These are phyloP conservation scores for Apodemia mormo DNA, from an alignment of 2,888 invertebrate genomes.

Conservation along the genomic window DNA sequence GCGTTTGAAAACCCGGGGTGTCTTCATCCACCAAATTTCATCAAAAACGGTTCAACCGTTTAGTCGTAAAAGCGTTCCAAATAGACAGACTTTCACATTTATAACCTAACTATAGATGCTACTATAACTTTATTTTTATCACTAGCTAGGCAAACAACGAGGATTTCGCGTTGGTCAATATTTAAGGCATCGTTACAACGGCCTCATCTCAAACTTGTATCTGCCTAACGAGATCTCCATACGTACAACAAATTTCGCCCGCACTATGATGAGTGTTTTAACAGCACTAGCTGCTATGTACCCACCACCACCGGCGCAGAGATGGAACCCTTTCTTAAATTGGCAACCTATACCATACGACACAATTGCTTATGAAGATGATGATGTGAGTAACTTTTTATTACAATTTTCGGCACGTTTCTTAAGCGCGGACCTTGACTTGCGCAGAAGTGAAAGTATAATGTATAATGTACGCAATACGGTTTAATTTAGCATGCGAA, in stretches of 20 bases:
- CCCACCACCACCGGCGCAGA: constrained; percentile 78
- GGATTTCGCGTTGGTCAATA: constrained; percentile 14
- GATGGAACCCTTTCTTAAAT: constrained; percentile 77
- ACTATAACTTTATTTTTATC: neutral
- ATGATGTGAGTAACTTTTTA: constrained; percentile 62
- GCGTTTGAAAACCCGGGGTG: too few relatives aligned
- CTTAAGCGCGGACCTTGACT: too few relatives aligned
- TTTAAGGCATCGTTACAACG: constrained; percentile 58
- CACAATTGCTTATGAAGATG: constrained; percentile 46
- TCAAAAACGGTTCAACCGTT: too few relatives aligned
- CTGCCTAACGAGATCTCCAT: constrained; percentile 68
- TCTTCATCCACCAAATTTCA: too few relatives aligned
- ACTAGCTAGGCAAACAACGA: constrained; percentile 19
- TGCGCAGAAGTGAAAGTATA: too few relatives aligned
- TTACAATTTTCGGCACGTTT: too few relatives aligned
- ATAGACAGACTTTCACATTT: too few relatives aligned
- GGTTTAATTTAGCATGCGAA: too few relatives aligned
- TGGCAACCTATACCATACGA: constrained; percentile 86
- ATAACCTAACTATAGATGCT: too few relatives aligned
- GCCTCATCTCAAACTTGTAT: constrained; percentile 66
- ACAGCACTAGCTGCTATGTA: constrained; percentile 85
- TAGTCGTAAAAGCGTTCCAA: too few relatives aligned
- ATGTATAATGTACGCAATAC: too few relatives aligned
- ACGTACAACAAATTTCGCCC: constrained; percentile 84
- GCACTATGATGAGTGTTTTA: constrained; percentile 87